Evolutionary conservation across 2,113 vertebrate genomes (phyloP), one percentile per base, ranked within the genome.

Genomic region (Anolis sagrei): DNA sequence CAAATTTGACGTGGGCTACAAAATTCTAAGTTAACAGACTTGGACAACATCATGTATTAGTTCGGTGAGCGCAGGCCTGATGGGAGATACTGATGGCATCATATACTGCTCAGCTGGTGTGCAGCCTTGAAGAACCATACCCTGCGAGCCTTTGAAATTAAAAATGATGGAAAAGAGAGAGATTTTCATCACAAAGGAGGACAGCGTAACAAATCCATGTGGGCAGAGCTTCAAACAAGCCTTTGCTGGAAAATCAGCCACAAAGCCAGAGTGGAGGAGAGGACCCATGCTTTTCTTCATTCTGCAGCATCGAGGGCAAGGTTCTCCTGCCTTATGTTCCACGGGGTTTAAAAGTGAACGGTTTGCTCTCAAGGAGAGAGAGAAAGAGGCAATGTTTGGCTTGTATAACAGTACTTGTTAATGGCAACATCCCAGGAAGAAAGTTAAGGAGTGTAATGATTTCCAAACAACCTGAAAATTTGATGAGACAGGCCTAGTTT

Each of bases 111-210:
- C 81, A 32, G 0, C 77, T 16, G 51, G 89, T 76, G 81, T 78
- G 74, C 23, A 92, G 69, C 69, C 89, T 81, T 92, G 89, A 91
- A 91, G 76, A 90, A 81, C 68, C 54, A 81, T 93, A n/a, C 49
- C 84, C 64, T 75, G 7, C 66, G 76, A 72, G 81, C 85, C 82
- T 94, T 90, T 89, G 90, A 93, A 92, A 95, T 92, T 92, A 94
- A 94, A 93, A 94, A 86, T 62, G 16, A 95, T 90, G 87, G 87
- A 85, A 94, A 93, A 91, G 72, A 74, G 18, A 84, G 39, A 86
- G 44, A 76, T 66, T 58, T 92, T 94, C 89, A 78, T 92, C 82
- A 87, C 93, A 91, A 89, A 93, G 81, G 82, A 90, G 72, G 72
- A 89, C 81, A 77, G 90, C 82, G 16, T 3, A 92, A 58, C 83